Base-by-base conservation (phyloP, 2,888 invertebrate species). In the Auanema freiburgensis region DNA sequence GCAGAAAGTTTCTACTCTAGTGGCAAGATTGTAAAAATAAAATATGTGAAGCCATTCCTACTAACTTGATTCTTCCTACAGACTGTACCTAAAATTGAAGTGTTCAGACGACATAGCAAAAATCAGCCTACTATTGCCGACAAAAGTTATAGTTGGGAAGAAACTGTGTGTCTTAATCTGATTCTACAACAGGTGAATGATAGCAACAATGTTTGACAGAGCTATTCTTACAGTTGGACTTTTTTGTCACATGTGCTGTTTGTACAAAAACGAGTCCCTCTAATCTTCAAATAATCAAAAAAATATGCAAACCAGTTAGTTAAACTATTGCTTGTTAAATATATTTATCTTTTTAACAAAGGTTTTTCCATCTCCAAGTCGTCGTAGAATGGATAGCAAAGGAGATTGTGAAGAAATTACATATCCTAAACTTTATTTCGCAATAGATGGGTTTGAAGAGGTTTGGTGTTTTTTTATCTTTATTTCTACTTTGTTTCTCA, bases 371-470 rank as follows among this genome's bases (percentile, higher is more conserved):
- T 95, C 95, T 52, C 98, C 98, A 10, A 94, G 94, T 85, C 89
- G 84, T 42, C 78, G 93, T 57, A 88, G 97, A 83, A 90, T 93
- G 86, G 97, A 98, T 94, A 92, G 92, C 12, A 98, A 98, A 86
- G 97, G 97, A 49, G 96, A 96, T 83, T 90, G 92, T 59, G 98
- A 98, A 86, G 95, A 96, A 87, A 96, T 98, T 86, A 94, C 96
- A 49, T 98, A 96, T 87, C 98, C 98, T 1, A 93, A 95, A 87
- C 93, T 98, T 81, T 98, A 95, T 87, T 98, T 98, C 87, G 94
- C 94, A 90, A 94, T 97, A 66, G 97, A 98, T 87, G 95, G 96
- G 87, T 97, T 96, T 86, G 96, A 97, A 85, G 95, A 96, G 89
- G 95, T 91, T 25, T 10, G 11, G 41, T 43, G 16, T 24, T 16